Base-by-base conservation (phyloP, 2,888 invertebrate species). In the Lasioglossum zephyrum region DNA sequence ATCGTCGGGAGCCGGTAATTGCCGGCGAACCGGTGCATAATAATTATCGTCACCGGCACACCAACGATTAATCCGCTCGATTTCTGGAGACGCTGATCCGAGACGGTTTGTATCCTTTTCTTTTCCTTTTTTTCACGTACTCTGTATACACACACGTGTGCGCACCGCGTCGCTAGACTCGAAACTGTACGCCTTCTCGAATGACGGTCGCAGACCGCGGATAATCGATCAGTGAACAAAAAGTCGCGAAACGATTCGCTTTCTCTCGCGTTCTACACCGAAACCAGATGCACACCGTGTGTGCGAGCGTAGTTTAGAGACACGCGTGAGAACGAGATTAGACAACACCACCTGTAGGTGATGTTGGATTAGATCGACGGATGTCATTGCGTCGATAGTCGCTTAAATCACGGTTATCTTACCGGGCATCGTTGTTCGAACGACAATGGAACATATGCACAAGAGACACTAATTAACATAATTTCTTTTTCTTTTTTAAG, bases 1-100 rank as follows among this genome's bases (percentile, higher is more conserved):
- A 87, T 79, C 87, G 79, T 84, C 79, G 18, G 44, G 53, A 53
- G 53, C 73, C 77, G 73, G 84, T 81, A 81, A 87, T 81, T 80
- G 77, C 79, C 74, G 18, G 39, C 72, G 81, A 39, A 16, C 26
- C 77, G 72, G 75, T 31, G 70, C 57, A 53, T 79, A 84, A 87
- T 86, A 79, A 87, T 84, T 77, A 83, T 86, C 77, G 87, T 87
- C 81, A 69, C 26, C 18, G 26, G 16, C n/a, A 31, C 60, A 22
- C 53, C 72, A 70, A 18, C 60, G 79, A 79, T 80, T 82, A 86
- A 87, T 76, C 63, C 53, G 8, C 4, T 22, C 26, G 78, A 80
- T 82, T 74, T 79, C 79, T 69, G 53, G 41, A 16, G 39, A 63
- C n/a, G 74, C 39, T 75, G 79, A 69, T 81, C 18, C 39, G 13